Conservation (phyloP, 1,140 invertebrate genomes). For the Chironomus striatipennis region DNA sequence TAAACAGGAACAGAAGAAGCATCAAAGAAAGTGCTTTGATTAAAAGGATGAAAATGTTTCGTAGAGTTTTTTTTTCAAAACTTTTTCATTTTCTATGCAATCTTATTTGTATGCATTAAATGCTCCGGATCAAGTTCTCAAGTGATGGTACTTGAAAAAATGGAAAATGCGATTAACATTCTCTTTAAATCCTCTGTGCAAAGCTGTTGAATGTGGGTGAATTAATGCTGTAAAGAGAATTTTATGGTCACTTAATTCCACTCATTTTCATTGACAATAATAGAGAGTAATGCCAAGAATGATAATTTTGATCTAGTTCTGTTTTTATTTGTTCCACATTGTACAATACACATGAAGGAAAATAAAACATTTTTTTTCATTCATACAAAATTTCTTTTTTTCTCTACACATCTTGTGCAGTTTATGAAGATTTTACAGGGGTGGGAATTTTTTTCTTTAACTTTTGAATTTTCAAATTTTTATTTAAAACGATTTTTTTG, state of each 20-base stretch:
- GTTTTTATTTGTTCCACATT: slow-evolving; percentile 8
- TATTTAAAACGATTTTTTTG: too few species aligned
- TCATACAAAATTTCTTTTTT: neutral
- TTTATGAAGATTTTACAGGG: too few species aligned
- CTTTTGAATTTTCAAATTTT: too few species aligned
- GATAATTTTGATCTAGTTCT: neutral
- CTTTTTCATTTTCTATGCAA: neutral
- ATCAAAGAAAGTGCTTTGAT: neutral
- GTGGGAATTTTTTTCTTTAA: too few species aligned
- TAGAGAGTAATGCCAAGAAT: neutral
- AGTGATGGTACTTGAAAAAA: too few species aligned
- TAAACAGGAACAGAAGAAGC: too few species aligned
- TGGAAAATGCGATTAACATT: too few species aligned
- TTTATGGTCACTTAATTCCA: slow-evolving; percentile 6
- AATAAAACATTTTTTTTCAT: neutral
- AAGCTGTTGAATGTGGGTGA: neutral
- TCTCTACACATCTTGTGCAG: too few species aligned
- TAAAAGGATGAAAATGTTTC: neutral
- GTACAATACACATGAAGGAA: neutral
- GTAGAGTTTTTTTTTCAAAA: too few species aligned
- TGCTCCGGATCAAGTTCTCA: too few species aligned
- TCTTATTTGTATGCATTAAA: too few species aligned
- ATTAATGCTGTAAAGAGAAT: neutral
- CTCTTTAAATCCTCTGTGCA: too few species aligned
- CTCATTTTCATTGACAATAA: neutral